These are phyloP conservation scores for Pomacea maculata DNA, from an alignment of 1,140 invertebrate species.

Conservation along the genomic window DNA sequence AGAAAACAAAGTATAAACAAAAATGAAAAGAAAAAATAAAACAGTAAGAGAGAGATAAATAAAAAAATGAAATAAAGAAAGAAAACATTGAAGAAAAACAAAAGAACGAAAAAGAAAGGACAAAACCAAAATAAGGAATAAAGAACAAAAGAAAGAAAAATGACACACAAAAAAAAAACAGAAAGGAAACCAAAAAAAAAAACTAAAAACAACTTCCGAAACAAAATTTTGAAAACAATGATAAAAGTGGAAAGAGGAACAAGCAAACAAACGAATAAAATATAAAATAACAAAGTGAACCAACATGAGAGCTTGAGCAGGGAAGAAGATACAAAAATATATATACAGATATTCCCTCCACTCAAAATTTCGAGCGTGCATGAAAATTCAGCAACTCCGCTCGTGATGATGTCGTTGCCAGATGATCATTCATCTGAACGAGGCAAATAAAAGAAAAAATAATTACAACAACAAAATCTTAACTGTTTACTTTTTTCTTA, in stretches of 20 bases:
- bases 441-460: no score
- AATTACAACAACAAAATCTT: no score
- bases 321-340: neutral
- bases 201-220: no score
- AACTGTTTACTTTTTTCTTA: no score
- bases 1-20: neutral
- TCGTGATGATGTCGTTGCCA: no score
- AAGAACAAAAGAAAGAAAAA: neutral
- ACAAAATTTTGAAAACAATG: neutral
- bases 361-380: neutral
- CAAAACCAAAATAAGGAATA: neutral
- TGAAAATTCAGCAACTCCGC: no score
- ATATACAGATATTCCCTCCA: neutral
- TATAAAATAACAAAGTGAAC: neutral
- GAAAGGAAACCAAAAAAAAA: neutral
- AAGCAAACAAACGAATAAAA: neutral
- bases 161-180: neutral
- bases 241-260: neutral
- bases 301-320: neutral
- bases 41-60: neutral
- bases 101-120: neutral
- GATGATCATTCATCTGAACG: no score
- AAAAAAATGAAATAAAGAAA: neutral
- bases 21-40: neutral
- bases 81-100: no score